These are phyloP conservation scores for Enteromius afrohamiltoni DNA, from an alignment of 2,797 vertebrate genomes.

Conservation along the genomic window DNA sequence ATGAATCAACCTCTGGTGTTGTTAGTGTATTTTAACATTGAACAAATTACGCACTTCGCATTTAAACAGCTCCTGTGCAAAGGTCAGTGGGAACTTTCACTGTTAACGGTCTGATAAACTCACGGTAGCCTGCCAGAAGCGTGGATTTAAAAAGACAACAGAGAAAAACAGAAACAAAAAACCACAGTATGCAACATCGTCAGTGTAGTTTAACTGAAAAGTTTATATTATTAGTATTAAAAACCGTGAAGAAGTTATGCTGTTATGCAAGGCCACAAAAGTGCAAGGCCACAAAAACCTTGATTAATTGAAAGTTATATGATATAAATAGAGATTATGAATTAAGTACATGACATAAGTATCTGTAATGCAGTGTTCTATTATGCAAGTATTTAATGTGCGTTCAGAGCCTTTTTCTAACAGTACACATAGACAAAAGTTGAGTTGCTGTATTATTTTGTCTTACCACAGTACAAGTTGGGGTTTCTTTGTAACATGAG, in stretches of 20 bases:
- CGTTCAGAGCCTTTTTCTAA: neutral
- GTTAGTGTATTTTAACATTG: neutral
- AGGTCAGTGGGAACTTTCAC: slow-evolving; percentile 16
- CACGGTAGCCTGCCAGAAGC: slow-evolving; percentile 28
- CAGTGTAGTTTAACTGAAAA: neutral
- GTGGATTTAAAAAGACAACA: slow-evolving; percentile 1
- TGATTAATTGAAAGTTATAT: neutral
- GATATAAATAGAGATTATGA: neutral
- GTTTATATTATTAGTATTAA: neutral
- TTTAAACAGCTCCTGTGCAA: slow-evolving; percentile 13
- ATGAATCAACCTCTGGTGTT: neutral
- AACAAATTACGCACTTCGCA: neutral
- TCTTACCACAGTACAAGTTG: neutral
- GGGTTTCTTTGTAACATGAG: neutral
- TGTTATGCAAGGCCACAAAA: no score
- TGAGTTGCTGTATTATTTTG: neutral
- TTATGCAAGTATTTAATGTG: neutral
- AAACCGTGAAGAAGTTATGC: neutral
- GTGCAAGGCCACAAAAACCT: neutral
- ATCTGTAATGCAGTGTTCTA: neutral
- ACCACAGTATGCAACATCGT: neutral
- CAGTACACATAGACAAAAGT: neutral
- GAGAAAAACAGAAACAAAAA: neutral
- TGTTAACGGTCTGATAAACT: slow-evolving; percentile 53
- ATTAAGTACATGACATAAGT: neutral